Conservation (phyloP, 2,888 invertebrate species). For the Scotopteryx bipunctaria region DNA sequence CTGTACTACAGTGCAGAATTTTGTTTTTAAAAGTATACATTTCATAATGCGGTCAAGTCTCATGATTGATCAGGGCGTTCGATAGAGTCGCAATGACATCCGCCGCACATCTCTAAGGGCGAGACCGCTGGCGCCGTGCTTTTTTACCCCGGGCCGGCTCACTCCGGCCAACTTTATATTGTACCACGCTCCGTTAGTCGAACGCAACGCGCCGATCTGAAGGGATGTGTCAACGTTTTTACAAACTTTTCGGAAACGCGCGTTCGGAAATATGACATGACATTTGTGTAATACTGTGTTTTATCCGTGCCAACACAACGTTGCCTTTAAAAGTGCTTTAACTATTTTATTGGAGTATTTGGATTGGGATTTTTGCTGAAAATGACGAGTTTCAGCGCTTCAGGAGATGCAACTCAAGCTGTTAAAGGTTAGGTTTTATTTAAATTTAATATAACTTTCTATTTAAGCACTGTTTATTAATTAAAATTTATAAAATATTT, state of each 20-base stretch:
- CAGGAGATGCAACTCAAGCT: slow-evolving; percentile 60
- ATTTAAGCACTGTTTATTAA: neutral
- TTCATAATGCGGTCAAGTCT: neutral
- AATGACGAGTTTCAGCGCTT: slow-evolving; percentile 68
- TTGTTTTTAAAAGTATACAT: too few species aligned
- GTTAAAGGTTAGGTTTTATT: slow-evolving; percentile 63
- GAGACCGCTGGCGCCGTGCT: slow-evolving; percentile 80
- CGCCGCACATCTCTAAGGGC: slow-evolving; percentile 77
- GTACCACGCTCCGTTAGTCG: slow-evolving; percentile 63
- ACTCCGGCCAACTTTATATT: slow-evolving; percentile 63
- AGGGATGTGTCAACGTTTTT: slow-evolving; percentile 49
- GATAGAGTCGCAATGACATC: slow-evolving; percentile 60
- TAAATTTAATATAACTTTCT: neutral
- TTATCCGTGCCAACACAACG: slow-evolving; percentile 56
- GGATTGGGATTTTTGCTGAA: slow-evolving; percentile 54
- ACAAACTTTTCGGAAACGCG: slow-evolving; percentile 47
- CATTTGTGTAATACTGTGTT: slow-evolving; percentile 52
- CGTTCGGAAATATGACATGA: slow-evolving; percentile 50
- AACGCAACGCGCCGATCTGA: slow-evolving; percentile 52
- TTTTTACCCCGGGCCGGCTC: slow-evolving; percentile 72
- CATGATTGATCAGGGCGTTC: slow-evolving; percentile 37
- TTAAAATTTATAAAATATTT: neutral
- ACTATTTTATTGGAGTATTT: slow-evolving; percentile 39
- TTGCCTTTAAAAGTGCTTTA: slow-evolving; percentile 16
- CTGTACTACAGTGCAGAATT: too few species aligned